Evolutionary conservation across 1,140 invertebrate genomes (phyloP).

Genomic region (Antheraea pernyi): DNA sequence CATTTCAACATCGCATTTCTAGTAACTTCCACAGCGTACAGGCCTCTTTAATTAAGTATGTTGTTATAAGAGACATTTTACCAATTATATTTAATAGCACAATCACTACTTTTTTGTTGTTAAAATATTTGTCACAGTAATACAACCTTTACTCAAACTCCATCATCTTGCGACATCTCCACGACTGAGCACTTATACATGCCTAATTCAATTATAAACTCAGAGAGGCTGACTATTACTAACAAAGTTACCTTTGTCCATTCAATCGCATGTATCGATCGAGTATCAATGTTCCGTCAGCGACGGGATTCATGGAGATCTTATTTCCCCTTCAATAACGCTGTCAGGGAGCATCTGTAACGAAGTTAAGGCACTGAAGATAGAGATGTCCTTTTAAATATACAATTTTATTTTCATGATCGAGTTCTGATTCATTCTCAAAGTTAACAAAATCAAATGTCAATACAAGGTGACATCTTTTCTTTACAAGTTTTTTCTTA

Average conservation of each 20-base stretch:
- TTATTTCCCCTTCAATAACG: background rate
- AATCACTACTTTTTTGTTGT: too few relatives aligned
- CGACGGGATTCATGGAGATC: background rate
- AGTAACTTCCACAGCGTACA: too few relatives aligned
- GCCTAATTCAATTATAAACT: background rate
- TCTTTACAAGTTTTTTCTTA: too few relatives aligned
- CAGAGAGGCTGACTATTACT: background rate
- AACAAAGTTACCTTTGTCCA: background rate
- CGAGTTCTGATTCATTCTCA: background rate
- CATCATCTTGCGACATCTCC: too few relatives aligned
- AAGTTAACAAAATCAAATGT: background rate
- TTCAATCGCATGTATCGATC: background rate
- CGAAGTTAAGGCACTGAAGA: background rate
- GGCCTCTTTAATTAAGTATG: too few relatives aligned
- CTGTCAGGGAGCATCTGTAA: background rate
- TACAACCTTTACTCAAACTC: too few relatives aligned
- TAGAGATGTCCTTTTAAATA: background rate
- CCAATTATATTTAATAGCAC: too few relatives aligned
- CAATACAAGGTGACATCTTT: background rate
- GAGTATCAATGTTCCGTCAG: background rate
- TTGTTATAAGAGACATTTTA: too few relatives aligned
- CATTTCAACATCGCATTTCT: too few relatives aligned
- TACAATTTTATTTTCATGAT: background rate
- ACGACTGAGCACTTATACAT: background rate
- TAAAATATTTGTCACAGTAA: too few relatives aligned